Conservation (phyloP, 2,888 invertebrate species). For the Dasypolia templi region DNA sequence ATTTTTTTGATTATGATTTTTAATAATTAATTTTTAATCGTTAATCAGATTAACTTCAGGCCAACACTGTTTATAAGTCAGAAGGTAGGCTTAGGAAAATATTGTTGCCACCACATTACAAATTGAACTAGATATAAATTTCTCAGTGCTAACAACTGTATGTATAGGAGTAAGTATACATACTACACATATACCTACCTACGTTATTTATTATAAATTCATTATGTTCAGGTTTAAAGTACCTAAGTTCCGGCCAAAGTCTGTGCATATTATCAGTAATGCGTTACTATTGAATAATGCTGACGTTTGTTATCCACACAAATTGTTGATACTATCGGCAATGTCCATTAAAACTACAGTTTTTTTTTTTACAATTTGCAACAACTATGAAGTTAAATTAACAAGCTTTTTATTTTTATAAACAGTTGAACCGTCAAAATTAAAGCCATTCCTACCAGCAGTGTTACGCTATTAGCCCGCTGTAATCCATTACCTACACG, state of each 20-base stretch:
- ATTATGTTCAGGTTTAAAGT: background rate
- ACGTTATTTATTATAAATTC: constrained; percentile 3
- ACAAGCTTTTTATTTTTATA: background rate
- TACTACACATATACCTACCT: background rate
- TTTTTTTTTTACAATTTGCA: background rate
- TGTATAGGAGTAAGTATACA: background rate
- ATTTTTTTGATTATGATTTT: too few species aligned
- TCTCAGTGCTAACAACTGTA: constrained; percentile 3
- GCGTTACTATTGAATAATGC: constrained; percentile 2
- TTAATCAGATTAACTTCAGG: too few species aligned
- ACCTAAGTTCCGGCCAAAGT: constrained; percentile 14
- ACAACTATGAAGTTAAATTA: background rate
- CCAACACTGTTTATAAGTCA: too few species aligned
- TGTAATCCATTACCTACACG: background rate
- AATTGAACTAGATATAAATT: constrained; percentile 2
- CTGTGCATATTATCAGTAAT: constrained; percentile 9
- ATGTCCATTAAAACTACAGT: background rate
- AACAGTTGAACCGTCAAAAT: too few species aligned
- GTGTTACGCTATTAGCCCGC: too few species aligned
- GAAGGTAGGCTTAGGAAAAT: background rate
- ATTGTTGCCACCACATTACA: constrained; percentile 18
- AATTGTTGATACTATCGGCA: background rate
- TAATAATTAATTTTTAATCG: too few species aligned
- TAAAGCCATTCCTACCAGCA: too few species aligned
- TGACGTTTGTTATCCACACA: constrained; percentile 1